Conservation (phyloP, 2,113 vertebrate genomes). For the Prionailurus bengalensis region DNA sequence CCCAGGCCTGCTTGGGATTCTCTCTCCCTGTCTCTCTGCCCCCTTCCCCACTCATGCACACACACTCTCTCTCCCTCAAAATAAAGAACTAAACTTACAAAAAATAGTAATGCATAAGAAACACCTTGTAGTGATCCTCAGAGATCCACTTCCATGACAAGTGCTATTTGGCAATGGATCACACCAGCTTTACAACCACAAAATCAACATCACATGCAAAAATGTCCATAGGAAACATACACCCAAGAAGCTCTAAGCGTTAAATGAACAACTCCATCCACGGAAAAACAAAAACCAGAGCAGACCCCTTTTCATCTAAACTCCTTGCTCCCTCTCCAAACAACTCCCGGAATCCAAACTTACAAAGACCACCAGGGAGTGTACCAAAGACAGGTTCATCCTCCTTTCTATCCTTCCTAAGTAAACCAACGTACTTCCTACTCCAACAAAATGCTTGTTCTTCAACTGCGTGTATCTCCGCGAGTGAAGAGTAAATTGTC, state of each 20-base stretch:
- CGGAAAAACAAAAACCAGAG: not conserved
- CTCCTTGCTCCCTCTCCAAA: not conserved
- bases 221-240: not conserved
- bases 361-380: not conserved
- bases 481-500: not conserved
- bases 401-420: not conserved
- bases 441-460: not conserved
- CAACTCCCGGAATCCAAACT: not conserved
- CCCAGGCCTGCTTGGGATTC: no score
- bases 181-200: not conserved
- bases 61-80: no score
- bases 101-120: not conserved
- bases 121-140: slow-evolving; percentile 2
- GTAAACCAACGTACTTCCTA: slow-evolving; percentile 1
- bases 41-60: no score
- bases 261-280: not conserved
- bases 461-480: not conserved
- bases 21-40: no score
- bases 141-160: not conserved
- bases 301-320: not conserved
- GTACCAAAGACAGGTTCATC: not conserved
- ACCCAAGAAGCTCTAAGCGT: not conserved
- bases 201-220: not conserved
- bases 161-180: not conserved
- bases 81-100: no score